Conservation (phyloP, 2,888 invertebrate genomes). For the Flexamia atlantica region DNA sequence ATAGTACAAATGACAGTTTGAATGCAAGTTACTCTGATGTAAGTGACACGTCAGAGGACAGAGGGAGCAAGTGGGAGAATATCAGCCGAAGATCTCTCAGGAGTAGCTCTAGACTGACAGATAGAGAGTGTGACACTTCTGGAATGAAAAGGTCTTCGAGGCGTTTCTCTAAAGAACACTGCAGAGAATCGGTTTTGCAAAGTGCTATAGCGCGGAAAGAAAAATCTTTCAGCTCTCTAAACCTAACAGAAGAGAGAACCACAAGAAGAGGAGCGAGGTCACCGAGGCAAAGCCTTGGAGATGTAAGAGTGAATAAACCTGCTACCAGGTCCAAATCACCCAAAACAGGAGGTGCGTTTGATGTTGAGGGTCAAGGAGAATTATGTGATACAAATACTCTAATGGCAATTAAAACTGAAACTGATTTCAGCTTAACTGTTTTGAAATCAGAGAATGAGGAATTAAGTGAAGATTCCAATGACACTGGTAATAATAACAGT, state of each 20-base stretch:
- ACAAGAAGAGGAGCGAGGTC: slow-evolving; percentile 72
- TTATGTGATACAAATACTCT: slow-evolving; percentile 37
- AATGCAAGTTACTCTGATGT: slow-evolving; percentile 22
- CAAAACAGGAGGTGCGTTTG: slow-evolving; percentile 39
- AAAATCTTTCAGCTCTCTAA: slow-evolving; percentile 79
- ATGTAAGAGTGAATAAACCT: slow-evolving; percentile 23
- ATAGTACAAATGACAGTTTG: slow-evolving; percentile 23
- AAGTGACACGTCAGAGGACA: slow-evolving; percentile 25
- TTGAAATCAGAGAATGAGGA: slow-evolving; percentile 48
- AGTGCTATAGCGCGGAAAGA: slow-evolving; percentile 86
- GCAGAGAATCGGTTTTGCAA: slow-evolving; percentile 80
- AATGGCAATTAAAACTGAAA: slow-evolving; percentile 40
- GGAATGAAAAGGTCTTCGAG: slow-evolving; percentile 81
- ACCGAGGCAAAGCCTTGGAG: slow-evolving; percentile 61
- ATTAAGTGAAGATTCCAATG: slow-evolving; percentile 42
- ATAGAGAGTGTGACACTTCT: slow-evolving; percentile 32
- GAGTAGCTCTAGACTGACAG: slow-evolving; percentile 46
- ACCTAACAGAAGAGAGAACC: slow-evolving; percentile 75
- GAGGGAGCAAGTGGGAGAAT: slow-evolving; percentile 54
- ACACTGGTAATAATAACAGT: slow-evolving; percentile 28
- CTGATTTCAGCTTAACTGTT: slow-evolving; percentile 3
- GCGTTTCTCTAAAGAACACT: slow-evolving; percentile 80
- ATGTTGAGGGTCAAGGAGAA: slow-evolving; percentile 18
- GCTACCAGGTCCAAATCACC: slow-evolving; percentile 58
- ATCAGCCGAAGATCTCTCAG: slow-evolving; percentile 52